phyloP scores from a whole-genome alignment of 2,113 vertebrate species.

The Cinclus mexicanus region DNA sequence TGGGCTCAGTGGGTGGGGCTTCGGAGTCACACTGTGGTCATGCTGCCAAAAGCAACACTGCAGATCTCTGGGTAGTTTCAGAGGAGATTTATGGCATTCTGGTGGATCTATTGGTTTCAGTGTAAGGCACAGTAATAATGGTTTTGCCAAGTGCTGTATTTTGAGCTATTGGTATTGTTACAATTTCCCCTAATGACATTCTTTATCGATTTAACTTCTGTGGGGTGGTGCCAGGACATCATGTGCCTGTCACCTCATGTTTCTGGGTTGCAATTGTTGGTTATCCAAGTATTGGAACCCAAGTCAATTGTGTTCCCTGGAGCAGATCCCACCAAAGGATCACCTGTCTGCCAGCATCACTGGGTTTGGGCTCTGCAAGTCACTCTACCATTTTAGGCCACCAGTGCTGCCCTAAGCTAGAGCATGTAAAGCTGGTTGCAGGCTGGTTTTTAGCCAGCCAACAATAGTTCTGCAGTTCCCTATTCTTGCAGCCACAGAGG shows the following conservation, averaged over 20 bases:
- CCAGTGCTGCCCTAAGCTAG: not conserved
- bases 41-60: not conserved
- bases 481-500: not conserved
- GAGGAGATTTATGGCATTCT: not conserved
- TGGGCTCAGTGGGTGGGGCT: constrained; percentile 32
- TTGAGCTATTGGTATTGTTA: not conserved
- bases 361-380: not conserved
- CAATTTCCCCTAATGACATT: not conserved
- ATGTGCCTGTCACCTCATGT: not conserved
- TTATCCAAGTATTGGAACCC: not conserved
- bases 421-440: not conserved
- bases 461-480: not conserved
- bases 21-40: not conserved
- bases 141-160: not conserved
- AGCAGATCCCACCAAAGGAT: not conserved
- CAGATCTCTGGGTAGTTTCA: not conserved
- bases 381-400: not conserved
- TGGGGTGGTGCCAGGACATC: not conserved
- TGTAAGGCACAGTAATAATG: not conserved
- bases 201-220: not conserved
- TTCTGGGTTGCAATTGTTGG: not conserved
- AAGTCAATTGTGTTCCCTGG: not conserved
- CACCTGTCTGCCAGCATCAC: not conserved
- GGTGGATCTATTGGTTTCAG: not conserved
- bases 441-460: not conserved